These are phyloP conservation scores for Pteruthius melanotis DNA, from an alignment of 2,113 vertebrate species.

Conservation along the genomic window DNA sequence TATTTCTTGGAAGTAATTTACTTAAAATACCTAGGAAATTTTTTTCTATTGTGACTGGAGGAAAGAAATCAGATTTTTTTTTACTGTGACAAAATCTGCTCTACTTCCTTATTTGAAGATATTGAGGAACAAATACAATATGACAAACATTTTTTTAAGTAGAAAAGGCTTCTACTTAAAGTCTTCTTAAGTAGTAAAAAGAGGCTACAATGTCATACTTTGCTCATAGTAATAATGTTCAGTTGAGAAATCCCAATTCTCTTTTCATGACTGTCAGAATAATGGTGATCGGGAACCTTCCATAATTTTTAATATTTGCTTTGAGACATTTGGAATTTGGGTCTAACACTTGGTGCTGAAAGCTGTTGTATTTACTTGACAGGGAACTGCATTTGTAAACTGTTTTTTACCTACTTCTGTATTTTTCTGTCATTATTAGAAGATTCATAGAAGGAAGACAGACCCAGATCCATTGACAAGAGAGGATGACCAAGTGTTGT, in stretches of 20 bases:
- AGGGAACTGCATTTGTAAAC: background rate
- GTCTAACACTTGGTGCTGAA: background rate
- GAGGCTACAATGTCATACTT: background rate
- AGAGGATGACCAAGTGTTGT: fast-evolving
- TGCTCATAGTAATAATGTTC: background rate
- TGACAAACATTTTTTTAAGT: background rate
- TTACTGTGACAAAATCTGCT: background rate
- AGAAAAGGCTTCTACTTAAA: background rate
- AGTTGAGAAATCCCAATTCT: background rate
- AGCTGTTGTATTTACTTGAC: background rate
- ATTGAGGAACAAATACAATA: background rate
- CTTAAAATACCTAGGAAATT: background rate
- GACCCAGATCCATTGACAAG: background rate
- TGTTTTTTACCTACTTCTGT: background rate
- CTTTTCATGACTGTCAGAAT: background rate
- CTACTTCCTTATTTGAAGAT: background rate
- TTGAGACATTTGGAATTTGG: background rate
- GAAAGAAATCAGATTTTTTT: background rate
- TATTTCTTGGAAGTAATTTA: background rate
- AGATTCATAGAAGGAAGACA: background rate
- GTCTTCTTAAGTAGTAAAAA: too few relatives aligned
- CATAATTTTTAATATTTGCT: background rate
- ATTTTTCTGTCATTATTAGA: background rate
- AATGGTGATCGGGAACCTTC: background rate
- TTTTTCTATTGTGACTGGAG: background rate